phyloP scores from a whole-genome alignment of 2,888 invertebrate genomes.

The Noctua janthe region DNA sequence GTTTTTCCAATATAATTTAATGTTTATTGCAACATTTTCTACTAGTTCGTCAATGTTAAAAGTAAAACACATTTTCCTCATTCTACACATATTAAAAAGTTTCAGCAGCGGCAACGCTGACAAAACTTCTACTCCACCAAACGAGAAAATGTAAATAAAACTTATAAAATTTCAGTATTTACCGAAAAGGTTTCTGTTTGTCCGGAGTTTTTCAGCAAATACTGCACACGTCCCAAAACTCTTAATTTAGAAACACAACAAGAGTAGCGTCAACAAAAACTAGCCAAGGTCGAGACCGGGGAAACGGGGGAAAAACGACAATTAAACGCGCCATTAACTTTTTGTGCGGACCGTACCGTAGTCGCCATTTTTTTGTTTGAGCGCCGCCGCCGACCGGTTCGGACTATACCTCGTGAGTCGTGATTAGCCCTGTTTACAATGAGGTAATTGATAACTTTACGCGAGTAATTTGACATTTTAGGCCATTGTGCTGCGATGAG shows the following conservation, averaged over 20 bases:
- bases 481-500: neutral
- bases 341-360: slow-evolving; percentile 69
- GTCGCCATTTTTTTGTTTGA: slow-evolving; percentile 60
- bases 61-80: slow-evolving; percentile 6
- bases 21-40: neutral
- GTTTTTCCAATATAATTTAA: neutral
- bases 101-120: neutral
- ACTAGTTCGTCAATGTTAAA: neutral
- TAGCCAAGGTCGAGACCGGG: slow-evolving; percentile 64
- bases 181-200: slow-evolving; percentile 21
- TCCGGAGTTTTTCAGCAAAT: slow-evolving; percentile 17
- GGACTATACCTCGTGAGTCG: slow-evolving; percentile 40
- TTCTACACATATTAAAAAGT: neutral
- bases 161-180: slow-evolving; percentile 40
- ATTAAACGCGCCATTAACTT: slow-evolving; percentile 75
- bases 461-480: slow-evolving; percentile 17
- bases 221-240: slow-evolving; percentile 20
- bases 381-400: slow-evolving; percentile 7
- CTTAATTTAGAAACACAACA: slow-evolving; percentile 58
- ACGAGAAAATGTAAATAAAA: slow-evolving; percentile 25
- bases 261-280: slow-evolving; percentile 68
- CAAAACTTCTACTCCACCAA: neutral
- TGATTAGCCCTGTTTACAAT: slow-evolving; percentile 51
- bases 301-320: slow-evolving; percentile 75
- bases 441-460: slow-evolving; percentile 55